These are phyloP conservation scores for Epizoanthus scotinus DNA, from an alignment of 92 coral and sea anemone species.

Conservation along the genomic window DNA sequence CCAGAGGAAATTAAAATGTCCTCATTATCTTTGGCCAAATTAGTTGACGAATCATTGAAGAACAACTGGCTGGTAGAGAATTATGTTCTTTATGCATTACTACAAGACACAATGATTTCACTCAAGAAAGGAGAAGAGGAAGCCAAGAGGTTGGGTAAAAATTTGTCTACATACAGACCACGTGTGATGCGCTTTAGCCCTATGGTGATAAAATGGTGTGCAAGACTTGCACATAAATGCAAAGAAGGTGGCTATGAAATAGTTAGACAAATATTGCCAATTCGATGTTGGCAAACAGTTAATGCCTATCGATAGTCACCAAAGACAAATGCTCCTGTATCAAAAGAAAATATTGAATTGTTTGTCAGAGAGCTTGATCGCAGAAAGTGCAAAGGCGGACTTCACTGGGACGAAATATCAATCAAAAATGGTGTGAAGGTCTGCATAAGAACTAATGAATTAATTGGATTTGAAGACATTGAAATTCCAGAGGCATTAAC, in stretches of 20 bases:
- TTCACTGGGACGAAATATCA: constrained; percentile 46
- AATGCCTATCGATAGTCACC: constrained; percentile 5
- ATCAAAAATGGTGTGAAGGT: constrained; percentile 40
- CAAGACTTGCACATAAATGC: constrained; percentile 31
- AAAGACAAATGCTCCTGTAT: neutral
- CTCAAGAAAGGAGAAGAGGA: neutral
- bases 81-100: neutral
- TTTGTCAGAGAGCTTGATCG: constrained; percentile 3
- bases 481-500: constrained; percentile 33
- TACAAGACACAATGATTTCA: neutral
- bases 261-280: constrained; percentile 22
- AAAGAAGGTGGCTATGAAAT: constrained; percentile 36
- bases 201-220: constrained; percentile 45
- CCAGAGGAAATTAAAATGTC: neutral
- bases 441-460: constrained; percentile 38
- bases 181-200: constrained; percentile 43
- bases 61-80: constrained; percentile 1
- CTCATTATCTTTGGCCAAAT: neutral
- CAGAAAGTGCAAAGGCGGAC: constrained; percentile 40
- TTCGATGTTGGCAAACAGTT: neutral
- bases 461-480: constrained; percentile 39
- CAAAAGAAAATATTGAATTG: constrained; percentile 3
- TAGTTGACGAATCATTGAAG: neutral
- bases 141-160: neutral
- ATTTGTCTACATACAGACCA: neutral